Base-by-base conservation (phyloP, 2,113 vertebrate species). In the Melanotaenia duboulayi region DNA sequence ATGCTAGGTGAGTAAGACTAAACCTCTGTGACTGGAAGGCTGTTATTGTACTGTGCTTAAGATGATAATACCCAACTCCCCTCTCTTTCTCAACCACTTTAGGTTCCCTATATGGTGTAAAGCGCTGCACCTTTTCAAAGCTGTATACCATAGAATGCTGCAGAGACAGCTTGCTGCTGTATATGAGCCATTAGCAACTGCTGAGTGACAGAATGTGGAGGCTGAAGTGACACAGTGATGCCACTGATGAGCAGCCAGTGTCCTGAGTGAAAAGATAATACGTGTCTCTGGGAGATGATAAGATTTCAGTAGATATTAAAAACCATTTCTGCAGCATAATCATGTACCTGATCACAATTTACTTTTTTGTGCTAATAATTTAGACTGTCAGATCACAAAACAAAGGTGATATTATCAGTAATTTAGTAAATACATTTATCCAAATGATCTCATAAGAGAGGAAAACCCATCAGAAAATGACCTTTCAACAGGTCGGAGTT, bases 151-250 rank as follows among this genome's bases (percentile, higher is more conserved):
- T 48, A 35, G 76, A 76, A 77, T 78, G 68, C 67, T 63, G 69
- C 65, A 73, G 79, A 81, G 74, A 78, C 55, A 59, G 60, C 69
- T 73, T 62, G 71, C 71, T 73, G 71, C 81, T 76, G 50, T 66
- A 77, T 61, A 68, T 66, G 78, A 76, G 59, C 75, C 75, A 76
- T 83, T 89, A 86, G 81, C 83, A 52, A 42, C 49, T 55, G 73
- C 75, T 81, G 79, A 88, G 82, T 89, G 87, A 82, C 86, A 90
- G 82, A 87, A 89, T 87, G 80, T 52, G 78, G 71, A 83, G 80
- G 86, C 78, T 87, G 72, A 85, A 83, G 87, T 87, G 87, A 83
- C 82, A 90, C 62, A 75, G 75, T 67, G 67, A 83, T 58, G 62
- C 48, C 20, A 54, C 62, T 58, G 82, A 86, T 83, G 83, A 88